These are phyloP conservation scores for Melanotaenia nigrans DNA, from an alignment of 2,797 vertebrate genomes.

Conservation along the genomic window DNA sequence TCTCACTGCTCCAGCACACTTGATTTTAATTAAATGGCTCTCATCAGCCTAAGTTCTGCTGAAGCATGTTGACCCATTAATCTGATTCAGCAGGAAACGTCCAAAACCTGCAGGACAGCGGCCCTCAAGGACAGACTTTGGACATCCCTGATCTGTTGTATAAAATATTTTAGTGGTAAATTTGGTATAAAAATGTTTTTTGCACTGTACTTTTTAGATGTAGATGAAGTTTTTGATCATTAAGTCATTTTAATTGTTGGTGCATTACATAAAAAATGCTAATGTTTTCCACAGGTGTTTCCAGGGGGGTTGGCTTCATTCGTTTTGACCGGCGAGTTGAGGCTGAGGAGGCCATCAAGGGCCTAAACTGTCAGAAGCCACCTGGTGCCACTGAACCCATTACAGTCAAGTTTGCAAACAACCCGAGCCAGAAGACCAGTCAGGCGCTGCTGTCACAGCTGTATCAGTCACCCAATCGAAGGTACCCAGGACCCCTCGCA, in stretches of 20 bases:
- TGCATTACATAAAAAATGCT: not conserved
- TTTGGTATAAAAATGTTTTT: not conserved
- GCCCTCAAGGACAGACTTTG: no score
- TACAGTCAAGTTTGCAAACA: slow-evolving; percentile 99
- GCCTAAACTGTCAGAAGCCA: slow-evolving; percentile 97
- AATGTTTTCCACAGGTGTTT: slow-evolving; percentile 83
- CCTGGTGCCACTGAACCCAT: slow-evolving; percentile 95
- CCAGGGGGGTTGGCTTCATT: slow-evolving; percentile 97
- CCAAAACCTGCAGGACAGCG: no score
- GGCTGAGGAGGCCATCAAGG: slow-evolving; percentile 98
- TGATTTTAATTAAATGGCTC: no score
- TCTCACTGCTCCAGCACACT: no score
- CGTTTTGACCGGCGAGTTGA: slow-evolving; percentile 97
- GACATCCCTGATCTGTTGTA: no score
- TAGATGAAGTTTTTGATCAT: no score
- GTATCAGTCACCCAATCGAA: slow-evolving; percentile 97
- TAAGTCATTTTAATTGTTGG: not conserved
- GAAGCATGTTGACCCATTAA: no score
- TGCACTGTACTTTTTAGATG: no score
- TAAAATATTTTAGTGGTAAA: no score
- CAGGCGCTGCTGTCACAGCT: slow-evolving; percentile 98
- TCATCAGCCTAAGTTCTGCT: no score
- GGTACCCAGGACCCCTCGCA: slow-evolving; percentile 95
- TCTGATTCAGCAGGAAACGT: no score
- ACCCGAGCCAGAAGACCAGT: slow-evolving; percentile 98